Evolutionary conservation across 2,797 vertebrate genomes (phyloP), one percentile per base, ranked within the genome.

Genomic region (Hydrocynus forskahlii): DNA sequence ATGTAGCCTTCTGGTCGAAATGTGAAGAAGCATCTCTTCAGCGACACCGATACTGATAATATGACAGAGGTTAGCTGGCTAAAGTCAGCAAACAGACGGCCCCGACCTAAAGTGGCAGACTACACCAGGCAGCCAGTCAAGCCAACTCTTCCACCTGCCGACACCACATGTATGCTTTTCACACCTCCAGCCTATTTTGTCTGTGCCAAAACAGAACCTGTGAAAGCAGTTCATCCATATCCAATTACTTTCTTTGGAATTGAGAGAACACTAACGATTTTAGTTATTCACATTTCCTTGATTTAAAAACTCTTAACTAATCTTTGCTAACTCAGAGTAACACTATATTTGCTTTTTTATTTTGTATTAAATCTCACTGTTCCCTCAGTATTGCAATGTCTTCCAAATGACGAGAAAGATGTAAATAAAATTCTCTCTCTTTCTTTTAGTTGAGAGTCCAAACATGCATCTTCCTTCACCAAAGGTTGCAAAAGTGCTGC

Each of bases 11-110:
- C 50, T 85, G 87, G 45, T 80, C 89, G 73, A 63, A 60, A 87
- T 86, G 89, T 87, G 63, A 96, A 92, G 86, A 96, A 94, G 86
- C 93, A 96, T 88, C 91, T 97, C 55, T 98, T 98, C 79, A 98
- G 96, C 92, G 97, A 98, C 88, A 94, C 94, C 75, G 97, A 98
- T 81, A 94, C 94, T 60, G 97, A 98, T 59, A 78, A 79, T 79
- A 91, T 63, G 83, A 94, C 85, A 25, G 96, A 98, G 66, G 91
- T 95, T 82, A 96, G 92, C 92, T 99, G 97, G 98, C 89, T 98
- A 10, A 94, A 73, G 57, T 94, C 96, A 63, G 93, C 96, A 0
- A 91, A 83, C 81, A 92, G 87, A 84, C 96, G 94, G 86, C 77
- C 93, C 55, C 98, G 96, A 89, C 91, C 92, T 40, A 94, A 93